Evolutionary conservation across 2,113 vertebrate species (phyloP).

Genomic region (Scalopus aquaticus): DNA sequence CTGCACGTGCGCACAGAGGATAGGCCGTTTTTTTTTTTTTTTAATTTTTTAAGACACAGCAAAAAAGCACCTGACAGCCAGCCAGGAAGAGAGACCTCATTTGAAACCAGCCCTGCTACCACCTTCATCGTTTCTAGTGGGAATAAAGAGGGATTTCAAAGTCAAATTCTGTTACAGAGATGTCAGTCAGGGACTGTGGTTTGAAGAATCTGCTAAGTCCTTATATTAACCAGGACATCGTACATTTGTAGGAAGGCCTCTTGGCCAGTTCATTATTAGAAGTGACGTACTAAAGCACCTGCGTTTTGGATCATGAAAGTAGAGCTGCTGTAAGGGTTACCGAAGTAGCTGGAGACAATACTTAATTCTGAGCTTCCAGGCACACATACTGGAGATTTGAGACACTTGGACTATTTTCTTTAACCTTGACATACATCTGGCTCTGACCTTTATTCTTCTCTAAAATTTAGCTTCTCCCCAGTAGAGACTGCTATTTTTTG

Average conservation of each 20-base stretch:
- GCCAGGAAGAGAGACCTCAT: not conserved
- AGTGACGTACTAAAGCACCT: not conserved
- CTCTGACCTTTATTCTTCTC: not conserved
- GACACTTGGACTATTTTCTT: not conserved
- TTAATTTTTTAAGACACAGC: rapidly evolving
- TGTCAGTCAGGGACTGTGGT: not conserved
- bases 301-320: not conserved
- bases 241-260: not conserved
- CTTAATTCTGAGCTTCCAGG: no score
- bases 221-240: not conserved
- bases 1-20: not conserved
- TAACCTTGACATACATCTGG: not conserved
- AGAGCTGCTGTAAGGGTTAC: no score
- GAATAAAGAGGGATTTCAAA: not conserved
- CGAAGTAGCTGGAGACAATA: no score
- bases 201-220: not conserved
- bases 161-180: not conserved
- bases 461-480: not conserved
- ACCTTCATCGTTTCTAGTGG: not conserved
- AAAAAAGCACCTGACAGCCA: no score
- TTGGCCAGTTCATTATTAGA: not conserved
- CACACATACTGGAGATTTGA: no score
- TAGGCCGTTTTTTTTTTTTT: not conserved
- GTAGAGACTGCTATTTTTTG: not conserved
- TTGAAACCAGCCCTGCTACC: not conserved